Evolutionary conservation across 2,113 vertebrate species (phyloP).

Genomic region (Ochotona curzoniae): DNA sequence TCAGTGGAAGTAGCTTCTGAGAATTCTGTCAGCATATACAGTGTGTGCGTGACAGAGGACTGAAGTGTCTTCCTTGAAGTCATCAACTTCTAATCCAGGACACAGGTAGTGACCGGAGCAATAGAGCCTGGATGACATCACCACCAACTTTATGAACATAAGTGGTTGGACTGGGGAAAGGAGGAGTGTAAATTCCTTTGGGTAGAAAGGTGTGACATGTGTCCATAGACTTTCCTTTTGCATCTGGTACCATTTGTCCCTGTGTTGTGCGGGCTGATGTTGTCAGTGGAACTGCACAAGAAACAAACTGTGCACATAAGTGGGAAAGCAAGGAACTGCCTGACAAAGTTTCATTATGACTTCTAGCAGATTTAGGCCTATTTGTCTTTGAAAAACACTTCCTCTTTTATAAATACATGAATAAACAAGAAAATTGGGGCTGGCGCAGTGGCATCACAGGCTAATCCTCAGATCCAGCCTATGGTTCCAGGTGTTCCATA

Average conservation of each 20-base stretch:
- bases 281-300: neutral
- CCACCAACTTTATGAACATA: neutral
- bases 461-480: too few relatives aligned
- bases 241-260: neutral
- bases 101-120: neutral
- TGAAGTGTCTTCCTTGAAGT: neutral
- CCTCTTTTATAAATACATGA: neutral
- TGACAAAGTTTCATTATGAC: neutral
- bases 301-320: neutral
- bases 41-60: neutral
- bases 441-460: too few relatives aligned
- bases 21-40: neutral
- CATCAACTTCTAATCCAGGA: fast-evolving
- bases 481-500: too few relatives aligned
- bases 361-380: too few relatives aligned
- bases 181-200: neutral
- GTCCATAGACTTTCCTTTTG: neutral
- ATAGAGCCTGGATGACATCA: neutral
- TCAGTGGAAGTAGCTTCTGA: neutral
- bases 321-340: too few relatives aligned
- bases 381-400: neutral
- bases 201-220: neutral
- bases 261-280: neutral
- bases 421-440: neutral
- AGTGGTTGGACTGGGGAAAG: neutral